Conservation (phyloP, 2,888 invertebrate genomes). For the Acrobasis consociella region DNA sequence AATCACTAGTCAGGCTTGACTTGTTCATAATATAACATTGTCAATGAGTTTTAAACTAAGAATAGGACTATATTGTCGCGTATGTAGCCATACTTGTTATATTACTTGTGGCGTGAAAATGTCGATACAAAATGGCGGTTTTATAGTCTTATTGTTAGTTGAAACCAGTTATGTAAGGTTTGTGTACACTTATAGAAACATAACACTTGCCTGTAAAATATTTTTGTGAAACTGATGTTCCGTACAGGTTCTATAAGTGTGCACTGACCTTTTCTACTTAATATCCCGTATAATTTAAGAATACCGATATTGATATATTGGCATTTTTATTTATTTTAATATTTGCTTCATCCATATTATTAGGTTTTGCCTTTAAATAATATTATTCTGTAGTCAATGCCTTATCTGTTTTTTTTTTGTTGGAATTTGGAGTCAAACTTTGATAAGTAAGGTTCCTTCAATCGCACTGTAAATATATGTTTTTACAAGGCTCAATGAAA, state of each 20-base stretch:
- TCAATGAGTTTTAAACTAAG: not conserved
- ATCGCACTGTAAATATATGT: not conserved
- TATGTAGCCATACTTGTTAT: too few species aligned
- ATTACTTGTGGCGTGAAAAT: too few species aligned
- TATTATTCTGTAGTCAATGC: not conserved
- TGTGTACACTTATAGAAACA: slow-evolving; percentile 19
- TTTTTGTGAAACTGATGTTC: slow-evolving; percentile 13
- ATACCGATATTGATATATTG: slow-evolving; percentile 31
- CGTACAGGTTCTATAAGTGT: slow-evolving; percentile 35
- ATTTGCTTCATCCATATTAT: slow-evolving; percentile 28
- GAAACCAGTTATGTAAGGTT: not conserved
- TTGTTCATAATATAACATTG: slow-evolving; percentile 25
- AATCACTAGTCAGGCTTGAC: slow-evolving; percentile 52
- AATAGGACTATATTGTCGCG: too few species aligned
- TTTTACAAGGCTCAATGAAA: not conserved
- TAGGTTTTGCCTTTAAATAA: not conserved
- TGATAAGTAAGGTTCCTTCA: not conserved
- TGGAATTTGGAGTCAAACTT: not conserved
- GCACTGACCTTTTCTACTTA: slow-evolving; percentile 33
- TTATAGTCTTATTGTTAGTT: not conserved
- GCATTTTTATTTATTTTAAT: slow-evolving; percentile 33
- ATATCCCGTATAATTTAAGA: slow-evolving; percentile 32
- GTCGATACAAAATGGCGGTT: too few species aligned
- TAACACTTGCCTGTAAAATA: slow-evolving; percentile 21
- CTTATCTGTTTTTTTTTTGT: too few species aligned